phyloP scores from a whole-genome alignment of 2,888 invertebrate genomes.

The Bugula neritina region DNA sequence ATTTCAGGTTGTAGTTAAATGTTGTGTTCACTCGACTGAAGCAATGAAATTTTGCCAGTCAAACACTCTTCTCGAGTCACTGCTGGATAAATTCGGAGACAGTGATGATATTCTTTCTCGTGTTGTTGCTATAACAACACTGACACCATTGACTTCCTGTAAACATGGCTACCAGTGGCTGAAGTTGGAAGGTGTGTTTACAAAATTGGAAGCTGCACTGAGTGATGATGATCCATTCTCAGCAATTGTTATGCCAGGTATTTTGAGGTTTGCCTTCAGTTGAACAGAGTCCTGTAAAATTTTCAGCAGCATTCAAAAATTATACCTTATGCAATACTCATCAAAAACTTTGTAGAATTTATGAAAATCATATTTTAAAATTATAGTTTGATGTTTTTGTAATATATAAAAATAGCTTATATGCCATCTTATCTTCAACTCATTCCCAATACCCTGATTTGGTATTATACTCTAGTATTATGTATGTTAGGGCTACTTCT shows the following conservation, averaged over 20 bases:
- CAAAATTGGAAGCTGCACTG: background rate
- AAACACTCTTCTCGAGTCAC: background rate
- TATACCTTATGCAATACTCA: no score
- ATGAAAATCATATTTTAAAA: no score
- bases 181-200: background rate
- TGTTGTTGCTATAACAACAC: background rate
- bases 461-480: background rate
- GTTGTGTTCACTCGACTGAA: background rate
- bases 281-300: no score
- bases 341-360: no score
- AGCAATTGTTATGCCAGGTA: background rate
- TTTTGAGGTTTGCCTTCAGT: no score
- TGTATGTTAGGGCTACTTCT: background rate
- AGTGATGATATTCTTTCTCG: background rate
- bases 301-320: no score
- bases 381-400: no score
- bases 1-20: background rate
- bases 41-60: background rate
- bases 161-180: conserved; percentile 7
- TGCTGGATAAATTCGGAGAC: background rate
- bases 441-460: no score
- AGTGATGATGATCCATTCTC: background rate
- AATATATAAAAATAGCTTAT: no score
- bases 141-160: background rate
- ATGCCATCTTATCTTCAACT: no score